These are phyloP conservation scores for Drosophila sechellia DNA, from an alignment of 1,140 invertebrate species.

Conservation along the genomic window DNA sequence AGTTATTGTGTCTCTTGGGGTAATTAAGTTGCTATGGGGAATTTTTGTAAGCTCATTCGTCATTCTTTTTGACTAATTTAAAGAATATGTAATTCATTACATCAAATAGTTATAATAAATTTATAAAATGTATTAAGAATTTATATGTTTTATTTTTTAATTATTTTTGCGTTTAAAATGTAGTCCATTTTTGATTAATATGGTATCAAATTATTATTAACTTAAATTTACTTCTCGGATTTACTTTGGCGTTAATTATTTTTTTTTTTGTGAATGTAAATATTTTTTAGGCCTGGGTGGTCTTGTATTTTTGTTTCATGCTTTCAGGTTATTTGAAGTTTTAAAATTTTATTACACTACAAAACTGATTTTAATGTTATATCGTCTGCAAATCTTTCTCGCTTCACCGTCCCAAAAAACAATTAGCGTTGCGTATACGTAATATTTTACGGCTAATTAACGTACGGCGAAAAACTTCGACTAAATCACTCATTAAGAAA, in stretches of 20 bases:
- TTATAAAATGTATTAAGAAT: background rate
- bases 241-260: too few relatives aligned
- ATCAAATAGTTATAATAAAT: background rate
- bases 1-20: constrained; percentile 43
- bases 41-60: constrained; percentile 31
- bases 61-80: constrained; percentile 17
- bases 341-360: background rate
- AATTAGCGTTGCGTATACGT: constrained; percentile 62
- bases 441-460: constrained; percentile 52
- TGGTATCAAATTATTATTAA: too few relatives aligned
- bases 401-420: constrained; percentile 21
- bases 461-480: background rate
- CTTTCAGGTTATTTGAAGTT: background rate
- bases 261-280: too few relatives aligned
- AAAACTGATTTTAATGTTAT: background rate
- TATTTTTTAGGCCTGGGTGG: too few relatives aligned
- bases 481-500: constrained; percentile 46
- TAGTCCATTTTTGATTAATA: too few relatives aligned
- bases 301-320: background rate
- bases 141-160: background rate
- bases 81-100: background rate
- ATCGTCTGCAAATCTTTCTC: constrained; percentile 15
- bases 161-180: background rate
- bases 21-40: constrained; percentile 18
- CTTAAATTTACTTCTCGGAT: too few relatives aligned